These are phyloP conservation scores for Polyergus mexicanus DNA, from an alignment of 1,140 invertebrate species.

Conservation along the genomic window DNA sequence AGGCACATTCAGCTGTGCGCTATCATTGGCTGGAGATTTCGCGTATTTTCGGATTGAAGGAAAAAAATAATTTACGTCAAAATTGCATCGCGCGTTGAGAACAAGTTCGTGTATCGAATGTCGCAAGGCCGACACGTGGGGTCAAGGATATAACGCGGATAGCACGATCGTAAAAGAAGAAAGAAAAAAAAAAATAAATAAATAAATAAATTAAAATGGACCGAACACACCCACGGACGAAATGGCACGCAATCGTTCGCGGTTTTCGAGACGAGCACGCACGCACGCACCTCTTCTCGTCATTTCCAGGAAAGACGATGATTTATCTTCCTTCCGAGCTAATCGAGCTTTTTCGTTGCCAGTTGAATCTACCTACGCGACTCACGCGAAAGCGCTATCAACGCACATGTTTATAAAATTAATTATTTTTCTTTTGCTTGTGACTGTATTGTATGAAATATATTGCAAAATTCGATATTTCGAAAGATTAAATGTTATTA, in stretches of 20 bases:
- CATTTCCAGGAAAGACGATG: conserved; percentile 9
- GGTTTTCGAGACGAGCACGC: conserved; percentile 26
- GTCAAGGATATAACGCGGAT: conserved; percentile 39
- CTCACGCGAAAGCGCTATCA: conserved; percentile 41
- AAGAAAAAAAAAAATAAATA: conserved; percentile 12
- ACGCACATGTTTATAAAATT: not conserved
- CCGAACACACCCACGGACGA: conserved; percentile 36
- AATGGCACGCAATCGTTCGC: conserved; percentile 42
- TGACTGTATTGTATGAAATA: not conserved
- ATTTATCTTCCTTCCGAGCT: conserved; percentile 35
- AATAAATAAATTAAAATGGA: no score
- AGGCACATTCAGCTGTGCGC: not conserved
- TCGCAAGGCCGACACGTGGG: conserved; percentile 44
- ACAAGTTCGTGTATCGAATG: not conserved
- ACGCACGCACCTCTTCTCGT: conserved; percentile 4
- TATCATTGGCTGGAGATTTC: not conserved
- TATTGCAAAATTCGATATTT: not conserved
- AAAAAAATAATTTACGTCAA: not conserved
- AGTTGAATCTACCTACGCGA: conserved; percentile 22
- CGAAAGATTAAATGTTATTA: not conserved
- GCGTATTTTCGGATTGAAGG: conserved; percentile 9
- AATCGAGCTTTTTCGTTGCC: conserved; percentile 2
- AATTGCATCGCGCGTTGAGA: not conserved
- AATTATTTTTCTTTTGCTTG: not conserved
- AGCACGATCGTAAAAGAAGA: not conserved